These are phyloP conservation scores for Syngnathoides biaculeatus DNA, from an alignment of 2,113 vertebrate species.

Conservation along the genomic window DNA sequence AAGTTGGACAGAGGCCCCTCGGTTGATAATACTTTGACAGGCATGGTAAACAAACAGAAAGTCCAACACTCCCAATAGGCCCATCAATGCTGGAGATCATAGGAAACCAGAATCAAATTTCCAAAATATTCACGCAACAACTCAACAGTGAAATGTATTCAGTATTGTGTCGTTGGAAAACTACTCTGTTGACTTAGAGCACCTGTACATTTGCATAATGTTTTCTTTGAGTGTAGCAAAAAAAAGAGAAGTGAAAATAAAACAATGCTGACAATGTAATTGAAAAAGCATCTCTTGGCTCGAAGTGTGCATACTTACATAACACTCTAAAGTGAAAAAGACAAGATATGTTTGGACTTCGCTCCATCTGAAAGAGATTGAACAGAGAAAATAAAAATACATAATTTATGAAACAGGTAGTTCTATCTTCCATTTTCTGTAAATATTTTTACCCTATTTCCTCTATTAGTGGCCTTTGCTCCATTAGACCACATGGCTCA, in stretches of 20 bases:
- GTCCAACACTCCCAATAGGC: slow-evolving; percentile 83
- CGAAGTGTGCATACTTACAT: slow-evolving; percentile 76
- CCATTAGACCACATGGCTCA: too few relatives aligned
- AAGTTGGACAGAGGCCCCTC: slow-evolving; percentile 93
- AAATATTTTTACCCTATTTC: background rate
- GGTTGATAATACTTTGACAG: slow-evolving; percentile 91
- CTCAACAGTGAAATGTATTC: background rate
- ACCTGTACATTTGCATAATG: slow-evolving; percentile 40
- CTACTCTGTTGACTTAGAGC: background rate
- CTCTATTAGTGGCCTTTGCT: too few relatives aligned
- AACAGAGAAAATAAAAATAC: slow-evolving; percentile 1
- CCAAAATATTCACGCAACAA: background rate
- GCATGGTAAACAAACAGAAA: slow-evolving; percentile 91
- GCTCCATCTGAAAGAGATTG: slow-evolving; percentile 83
- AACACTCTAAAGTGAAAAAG: slow-evolving; percentile 91
- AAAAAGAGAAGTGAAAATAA: background rate
- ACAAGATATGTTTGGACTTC: slow-evolving; percentile 97
- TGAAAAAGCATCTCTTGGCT: background rate
- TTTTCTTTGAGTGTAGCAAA: slow-evolving; percentile 19
- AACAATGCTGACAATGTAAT: background rate
- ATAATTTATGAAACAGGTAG: background rate
- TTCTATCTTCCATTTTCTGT: background rate
- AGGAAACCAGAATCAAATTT: background rate
- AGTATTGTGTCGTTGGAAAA: background rate
- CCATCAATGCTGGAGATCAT: slow-evolving; percentile 79